Percentiles rank a stretch among this genome's conserved stretches.
Conservation (phyloP, 2,113 vertebrate genomes). For the Macquaria australasica region DNA sequence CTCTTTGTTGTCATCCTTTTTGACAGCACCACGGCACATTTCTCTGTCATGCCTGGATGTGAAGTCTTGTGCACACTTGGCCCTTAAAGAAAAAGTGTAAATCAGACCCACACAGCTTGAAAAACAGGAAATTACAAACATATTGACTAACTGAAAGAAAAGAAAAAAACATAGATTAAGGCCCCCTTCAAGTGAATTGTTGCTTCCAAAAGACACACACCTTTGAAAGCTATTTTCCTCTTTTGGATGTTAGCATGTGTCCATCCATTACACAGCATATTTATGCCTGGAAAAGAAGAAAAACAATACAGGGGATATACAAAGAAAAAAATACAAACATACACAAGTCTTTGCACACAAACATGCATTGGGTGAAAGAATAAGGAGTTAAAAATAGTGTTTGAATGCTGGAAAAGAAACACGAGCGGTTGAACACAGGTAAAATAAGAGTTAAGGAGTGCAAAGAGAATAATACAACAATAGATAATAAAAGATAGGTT, state of each 20-base stretch:
- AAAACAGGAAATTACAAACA: background rate
- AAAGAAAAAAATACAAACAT: background rate
- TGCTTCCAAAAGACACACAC: conserved; percentile 41
- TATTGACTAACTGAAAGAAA: background rate
- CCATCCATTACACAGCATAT: conserved; percentile 46
- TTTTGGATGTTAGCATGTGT: background rate
- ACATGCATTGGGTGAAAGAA: background rate
- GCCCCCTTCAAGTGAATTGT: background rate
- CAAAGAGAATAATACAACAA: background rate
- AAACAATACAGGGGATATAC: background rate
- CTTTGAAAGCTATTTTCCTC: conserved; percentile 26
- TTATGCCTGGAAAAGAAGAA: conserved; percentile 63
- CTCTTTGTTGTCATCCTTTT: background rate
- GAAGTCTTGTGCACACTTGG: background rate
- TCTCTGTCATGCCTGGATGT: background rate
- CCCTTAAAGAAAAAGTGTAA: conserved; percentile 47
- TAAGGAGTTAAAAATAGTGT: background rate
- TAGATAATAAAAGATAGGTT: background rate
- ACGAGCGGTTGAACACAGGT: background rate
- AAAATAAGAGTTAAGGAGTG: background rate
- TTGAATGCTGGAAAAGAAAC: background rate
- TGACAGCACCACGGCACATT: background rate
- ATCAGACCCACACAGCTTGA: background rate
- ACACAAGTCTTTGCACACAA: background rate
- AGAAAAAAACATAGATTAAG: background rate